A percentile compares a stretch with the other conserved stretches of the same genome.
Evolutionary conservation across 2,113 vertebrate species (phyloP).

Genomic region (Haemorhous mexicanus): DNA sequence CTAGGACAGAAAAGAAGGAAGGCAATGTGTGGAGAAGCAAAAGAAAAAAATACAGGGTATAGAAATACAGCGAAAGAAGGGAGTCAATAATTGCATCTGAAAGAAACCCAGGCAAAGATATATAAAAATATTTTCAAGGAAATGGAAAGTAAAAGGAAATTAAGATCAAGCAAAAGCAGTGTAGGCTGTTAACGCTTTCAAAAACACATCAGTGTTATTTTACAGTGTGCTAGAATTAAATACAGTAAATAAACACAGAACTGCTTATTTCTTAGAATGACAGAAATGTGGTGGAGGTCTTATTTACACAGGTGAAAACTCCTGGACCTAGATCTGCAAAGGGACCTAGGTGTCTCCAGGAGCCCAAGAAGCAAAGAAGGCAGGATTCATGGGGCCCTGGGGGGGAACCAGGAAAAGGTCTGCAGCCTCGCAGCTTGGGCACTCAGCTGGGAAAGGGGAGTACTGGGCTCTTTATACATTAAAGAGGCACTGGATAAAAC

Average conservation of each 20-base stretch:
- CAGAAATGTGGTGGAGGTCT: constrained; percentile 41
- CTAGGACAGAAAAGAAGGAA: neutral
- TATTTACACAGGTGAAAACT: constrained; percentile 62
- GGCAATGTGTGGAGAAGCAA: neutral
- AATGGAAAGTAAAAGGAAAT: constrained; percentile 35
- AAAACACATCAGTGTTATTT: constrained; percentile 39
- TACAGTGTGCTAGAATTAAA: constrained; percentile 54
- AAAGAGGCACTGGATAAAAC: constrained; percentile 7
- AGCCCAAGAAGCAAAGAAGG: constrained; percentile 36
- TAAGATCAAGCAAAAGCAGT: neutral
- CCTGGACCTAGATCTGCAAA: constrained; percentile 33
- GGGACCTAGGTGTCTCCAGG: constrained; percentile 33
- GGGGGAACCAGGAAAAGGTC: constrained; percentile 28
- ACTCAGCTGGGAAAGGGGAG: constrained; percentile 5
- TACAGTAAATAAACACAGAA: constrained; percentile 52
- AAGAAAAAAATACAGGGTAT: neutral
- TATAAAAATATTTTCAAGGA: neutral
- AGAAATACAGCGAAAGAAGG: neutral
- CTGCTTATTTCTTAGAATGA: constrained; percentile 45
- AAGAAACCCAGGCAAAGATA: neutral
- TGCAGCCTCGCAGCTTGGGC: neutral
- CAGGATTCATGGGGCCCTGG: constrained; percentile 31
- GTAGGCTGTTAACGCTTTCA: constrained; percentile 24
- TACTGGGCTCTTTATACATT: neutral
- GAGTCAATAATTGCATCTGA: neutral